These are phyloP conservation scores for Prorops nasuta DNA, from an alignment of 1,140 invertebrate species.

Conservation along the genomic window DNA sequence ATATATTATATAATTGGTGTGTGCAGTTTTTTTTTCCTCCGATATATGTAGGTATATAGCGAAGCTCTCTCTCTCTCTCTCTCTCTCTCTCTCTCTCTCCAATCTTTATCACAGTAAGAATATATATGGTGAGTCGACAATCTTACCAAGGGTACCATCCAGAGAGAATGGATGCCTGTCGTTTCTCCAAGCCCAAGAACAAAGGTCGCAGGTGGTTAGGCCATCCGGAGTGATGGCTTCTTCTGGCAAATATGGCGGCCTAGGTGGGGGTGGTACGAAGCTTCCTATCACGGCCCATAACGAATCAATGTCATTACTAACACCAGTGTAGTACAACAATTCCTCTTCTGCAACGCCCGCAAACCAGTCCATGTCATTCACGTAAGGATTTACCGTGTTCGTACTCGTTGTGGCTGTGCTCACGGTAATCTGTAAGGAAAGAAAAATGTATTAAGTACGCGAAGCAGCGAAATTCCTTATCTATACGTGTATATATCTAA, in stretches of 20 bases:
- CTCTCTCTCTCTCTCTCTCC: no score
- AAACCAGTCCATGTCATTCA: constrained; percentile 61
- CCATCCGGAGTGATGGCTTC: constrained; percentile 63
- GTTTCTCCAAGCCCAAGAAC: constrained; percentile 64
- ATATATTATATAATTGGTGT: no score
- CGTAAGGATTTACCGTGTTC: constrained; percentile 45
- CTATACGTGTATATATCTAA: not conserved
- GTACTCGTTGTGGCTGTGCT: constrained; percentile 44
- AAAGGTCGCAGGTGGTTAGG: constrained; percentile 70
- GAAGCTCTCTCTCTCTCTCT: no score
- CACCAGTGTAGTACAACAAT: constrained; percentile 58
- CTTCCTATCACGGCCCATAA: constrained; percentile 63
- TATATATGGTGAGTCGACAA: no score
- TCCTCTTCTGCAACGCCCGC: constrained; percentile 62
- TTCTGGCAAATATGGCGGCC: constrained; percentile 65
- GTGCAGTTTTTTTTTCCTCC: no score
- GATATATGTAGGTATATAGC: no score
- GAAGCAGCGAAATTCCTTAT: not conserved
- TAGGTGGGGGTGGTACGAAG: constrained; percentile 68
- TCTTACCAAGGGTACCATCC: constrained; percentile 52
- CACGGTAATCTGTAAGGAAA: constrained; percentile 43
- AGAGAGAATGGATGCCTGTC: constrained; percentile 54
- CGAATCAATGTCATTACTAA: constrained; percentile 63
- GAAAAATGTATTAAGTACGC: constrained; percentile 13
- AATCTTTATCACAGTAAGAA: no score